phyloP scores from a whole-genome alignment of 2,797 vertebrate genomes.

The Cetoscarus ocellatus region DNA sequence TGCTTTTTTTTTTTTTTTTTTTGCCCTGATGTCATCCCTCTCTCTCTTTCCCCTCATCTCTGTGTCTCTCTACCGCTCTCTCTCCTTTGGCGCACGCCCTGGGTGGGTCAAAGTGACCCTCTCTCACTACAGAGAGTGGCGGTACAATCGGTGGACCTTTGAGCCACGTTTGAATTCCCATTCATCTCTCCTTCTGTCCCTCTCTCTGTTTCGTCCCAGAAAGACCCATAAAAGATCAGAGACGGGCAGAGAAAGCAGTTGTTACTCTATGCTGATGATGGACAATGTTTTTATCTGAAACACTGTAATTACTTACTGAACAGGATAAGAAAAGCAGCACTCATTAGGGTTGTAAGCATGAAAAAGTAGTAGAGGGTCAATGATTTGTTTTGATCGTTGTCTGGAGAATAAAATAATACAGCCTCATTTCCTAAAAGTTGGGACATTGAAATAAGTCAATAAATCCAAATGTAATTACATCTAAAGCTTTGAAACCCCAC shows the following conservation, averaged over 20 bases:
- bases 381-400: no score
- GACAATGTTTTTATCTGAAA: constrained; percentile 29
- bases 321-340: background rate
- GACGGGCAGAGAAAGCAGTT: constrained; percentile 50
- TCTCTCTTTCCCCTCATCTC: constrained; percentile 2
- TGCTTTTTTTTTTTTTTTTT: constrained; percentile 12
- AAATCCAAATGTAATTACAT: no score
- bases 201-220: constrained; percentile 58
- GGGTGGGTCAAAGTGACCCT: constrained; percentile 72
- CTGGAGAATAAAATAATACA: no score
- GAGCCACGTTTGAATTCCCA: constrained; percentile 78
- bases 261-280: constrained; percentile 46
- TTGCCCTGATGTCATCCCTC: constrained; percentile 53
- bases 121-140: constrained; percentile 72
- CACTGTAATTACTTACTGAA: constrained; percentile 9
- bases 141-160: constrained; percentile 79
- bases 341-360: background rate
- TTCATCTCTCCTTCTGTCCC: constrained; percentile 69
- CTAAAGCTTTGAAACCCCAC: no score
- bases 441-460: no score
- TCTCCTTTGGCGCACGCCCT: constrained; percentile 21
- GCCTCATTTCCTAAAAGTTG: no score
- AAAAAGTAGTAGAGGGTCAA: background rate
- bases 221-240: constrained; percentile 76
- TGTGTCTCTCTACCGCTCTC: constrained; percentile 13